Evolutionary conservation across 2,888 invertebrate genomes (phyloP).

Genomic region (Teleiodes luculella): DNA sequence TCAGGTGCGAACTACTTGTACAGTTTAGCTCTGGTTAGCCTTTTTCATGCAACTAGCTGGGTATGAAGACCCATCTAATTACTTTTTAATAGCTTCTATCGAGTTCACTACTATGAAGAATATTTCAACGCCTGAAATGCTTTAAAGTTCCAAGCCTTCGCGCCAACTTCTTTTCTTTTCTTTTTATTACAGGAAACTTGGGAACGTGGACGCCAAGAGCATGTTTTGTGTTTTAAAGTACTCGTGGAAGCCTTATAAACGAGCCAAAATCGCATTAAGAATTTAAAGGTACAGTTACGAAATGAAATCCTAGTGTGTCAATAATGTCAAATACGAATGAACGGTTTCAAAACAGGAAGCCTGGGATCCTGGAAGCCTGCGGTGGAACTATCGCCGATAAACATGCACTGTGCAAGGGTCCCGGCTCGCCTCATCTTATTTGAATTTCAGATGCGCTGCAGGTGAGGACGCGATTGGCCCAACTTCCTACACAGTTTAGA

Average conservation of each 20-base stretch:
- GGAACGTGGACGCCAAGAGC: not conserved
- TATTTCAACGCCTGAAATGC: slow-evolving; percentile 2
- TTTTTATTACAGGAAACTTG: slow-evolving; percentile 1
- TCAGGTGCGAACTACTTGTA: slow-evolving; percentile 6
- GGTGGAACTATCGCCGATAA: slow-evolving; percentile 49
- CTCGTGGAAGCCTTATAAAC: not conserved
- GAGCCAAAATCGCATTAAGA: not conserved
- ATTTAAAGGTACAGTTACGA: not conserved
- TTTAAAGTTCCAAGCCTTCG: slow-evolving; percentile 1
- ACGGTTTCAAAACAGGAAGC: not conserved
- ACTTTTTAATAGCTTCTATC: slow-evolving; percentile 9
- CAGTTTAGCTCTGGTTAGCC: not conserved
- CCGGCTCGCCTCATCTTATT: slow-evolving; percentile 35
- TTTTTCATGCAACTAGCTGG: not conserved
- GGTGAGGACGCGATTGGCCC: slow-evolving; percentile 66
- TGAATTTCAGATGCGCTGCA: slow-evolving; percentile 71
- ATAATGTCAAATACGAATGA: slow-evolving; percentile 15
- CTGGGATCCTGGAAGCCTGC: not conserved
- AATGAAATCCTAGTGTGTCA: too few species aligned
- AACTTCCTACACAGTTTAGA: slow-evolving; percentile 67
- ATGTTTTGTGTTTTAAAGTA: not conserved
- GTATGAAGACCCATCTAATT: slow-evolving; percentile 4
- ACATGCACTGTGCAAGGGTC: slow-evolving; percentile 48
- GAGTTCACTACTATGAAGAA: slow-evolving; percentile 2
- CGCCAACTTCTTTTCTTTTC: not conserved